Evolutionary conservation across 2,797 vertebrate species (phyloP).

Genomic region (Melanotaenia boesemani): DNA sequence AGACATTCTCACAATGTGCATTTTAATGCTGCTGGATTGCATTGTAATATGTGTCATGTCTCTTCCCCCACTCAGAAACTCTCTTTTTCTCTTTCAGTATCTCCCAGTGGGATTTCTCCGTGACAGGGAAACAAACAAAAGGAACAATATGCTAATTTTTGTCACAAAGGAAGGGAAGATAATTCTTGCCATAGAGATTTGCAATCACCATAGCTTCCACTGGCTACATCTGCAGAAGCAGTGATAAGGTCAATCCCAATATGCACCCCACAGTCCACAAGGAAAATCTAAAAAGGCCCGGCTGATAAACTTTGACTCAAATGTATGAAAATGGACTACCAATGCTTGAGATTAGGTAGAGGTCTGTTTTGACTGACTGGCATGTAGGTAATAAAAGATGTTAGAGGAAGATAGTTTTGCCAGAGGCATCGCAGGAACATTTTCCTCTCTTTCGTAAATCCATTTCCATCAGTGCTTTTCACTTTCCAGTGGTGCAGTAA

Average conservation of each 20-base stretch:
- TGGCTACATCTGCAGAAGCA: slow-evolving; percentile 22
- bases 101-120: slow-evolving; percentile 12
- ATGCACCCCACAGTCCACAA: slow-evolving; percentile 10
- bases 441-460: slow-evolving; percentile 28
- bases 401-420: slow-evolving; percentile 38
- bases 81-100: background rate
- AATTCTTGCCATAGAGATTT: slow-evolving; percentile 9
- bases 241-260: slow-evolving; percentile 6
- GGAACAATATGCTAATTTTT: background rate
- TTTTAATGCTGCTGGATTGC: slow-evolving; percentile 15
- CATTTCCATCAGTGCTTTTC: slow-evolving; percentile 55
- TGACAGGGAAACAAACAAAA: slow-evolving; percentile 12
- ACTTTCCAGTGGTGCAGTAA: slow-evolving; percentile 52
- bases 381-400: slow-evolving; percentile 40
- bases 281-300: slow-evolving; percentile 28
- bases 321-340: slow-evolving; percentile 36
- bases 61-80: slow-evolving; percentile 5
- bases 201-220: slow-evolving; percentile 8
- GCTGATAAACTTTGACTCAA: slow-evolving; percentile 39
- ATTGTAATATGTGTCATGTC: slow-evolving; percentile 10
- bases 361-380: slow-evolving; percentile 47
- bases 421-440: slow-evolving; percentile 24
- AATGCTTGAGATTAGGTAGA: slow-evolving; percentile 23
- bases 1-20: background rate
- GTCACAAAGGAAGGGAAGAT: slow-evolving; percentile 8